These are phyloP conservation scores for Tanytarsus gracilentus DNA, from an alignment of 2,888 invertebrate genomes.

Conservation along the genomic window DNA sequence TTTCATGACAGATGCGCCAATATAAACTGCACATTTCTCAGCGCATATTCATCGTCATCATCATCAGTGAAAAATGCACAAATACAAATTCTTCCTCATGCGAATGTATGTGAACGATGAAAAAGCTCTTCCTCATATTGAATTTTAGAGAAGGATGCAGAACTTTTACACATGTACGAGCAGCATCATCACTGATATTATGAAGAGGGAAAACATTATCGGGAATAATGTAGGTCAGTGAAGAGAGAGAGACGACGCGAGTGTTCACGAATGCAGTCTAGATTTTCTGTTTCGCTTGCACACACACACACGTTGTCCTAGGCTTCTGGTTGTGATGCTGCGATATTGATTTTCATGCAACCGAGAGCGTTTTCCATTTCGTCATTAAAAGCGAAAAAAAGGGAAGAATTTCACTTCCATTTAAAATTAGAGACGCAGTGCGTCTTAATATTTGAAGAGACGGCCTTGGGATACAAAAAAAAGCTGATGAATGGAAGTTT, in stretches of 20 bases:
- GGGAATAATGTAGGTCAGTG: slow-evolving; percentile 15
- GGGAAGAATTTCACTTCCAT: slow-evolving; percentile 5
- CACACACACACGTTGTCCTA: slow-evolving; percentile 10
- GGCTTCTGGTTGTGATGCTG: slow-evolving; percentile 39
- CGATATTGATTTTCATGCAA: slow-evolving; percentile 32
- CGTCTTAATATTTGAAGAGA: background rate
- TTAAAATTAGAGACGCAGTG: slow-evolving; percentile 4
- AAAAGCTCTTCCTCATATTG: no score
- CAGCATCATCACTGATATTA: background rate
- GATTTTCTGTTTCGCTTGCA: background rate
- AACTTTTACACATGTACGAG: no score
- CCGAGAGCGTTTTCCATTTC: slow-evolving; percentile 21
- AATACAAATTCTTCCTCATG: no score
- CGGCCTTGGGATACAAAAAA: background rate
- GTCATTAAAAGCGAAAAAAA: slow-evolving; percentile 22
- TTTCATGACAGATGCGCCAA: slow-evolving; percentile 16
- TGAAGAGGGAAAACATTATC: slow-evolving; percentile 1
- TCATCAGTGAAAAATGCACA: no score
- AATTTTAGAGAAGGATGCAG: no score
- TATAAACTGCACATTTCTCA: slow-evolving; percentile 12
- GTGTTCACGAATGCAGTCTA: no score
- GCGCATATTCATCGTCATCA: slow-evolving; percentile 15
- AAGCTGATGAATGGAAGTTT: background rate
- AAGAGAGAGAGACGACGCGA: background rate
- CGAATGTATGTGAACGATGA: no score